Percentiles rank a stretch among this genome's conserved stretches.
These are phyloP conservation scores for Drosophila suboccidentalis DNA, from an alignment of 2,888 invertebrate genomes.

Conservation along the genomic window DNA sequence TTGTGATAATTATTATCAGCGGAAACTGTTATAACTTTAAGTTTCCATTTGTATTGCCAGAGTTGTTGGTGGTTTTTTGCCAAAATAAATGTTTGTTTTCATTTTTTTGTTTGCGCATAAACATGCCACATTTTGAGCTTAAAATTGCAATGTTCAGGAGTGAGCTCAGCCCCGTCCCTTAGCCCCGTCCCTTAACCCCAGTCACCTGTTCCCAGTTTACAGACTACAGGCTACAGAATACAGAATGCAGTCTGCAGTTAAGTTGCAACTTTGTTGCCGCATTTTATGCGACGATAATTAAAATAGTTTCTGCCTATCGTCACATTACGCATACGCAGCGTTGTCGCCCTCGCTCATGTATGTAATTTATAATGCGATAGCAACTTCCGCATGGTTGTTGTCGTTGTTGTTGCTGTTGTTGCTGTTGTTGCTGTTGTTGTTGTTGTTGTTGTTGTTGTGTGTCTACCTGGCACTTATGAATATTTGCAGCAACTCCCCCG, in stretches of 20 bases:
- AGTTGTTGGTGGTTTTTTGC: not conserved
- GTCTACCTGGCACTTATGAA: slow-evolving; percentile 72
- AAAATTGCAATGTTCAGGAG: slow-evolving; percentile 8
- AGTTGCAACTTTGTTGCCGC: slow-evolving; percentile 44
- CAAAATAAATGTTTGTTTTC: not conserved
- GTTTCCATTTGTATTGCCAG: not conserved
- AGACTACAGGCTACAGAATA: not conserved
- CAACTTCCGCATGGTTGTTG: slow-evolving; percentile 65
- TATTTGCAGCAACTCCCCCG: slow-evolving; percentile 44
- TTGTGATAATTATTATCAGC: not conserved
- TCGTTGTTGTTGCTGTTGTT: too few species aligned
- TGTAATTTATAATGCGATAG: slow-evolving; percentile 76
- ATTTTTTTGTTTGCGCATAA: slow-evolving; percentile 1
- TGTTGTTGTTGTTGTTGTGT: slow-evolving; percentile 27
- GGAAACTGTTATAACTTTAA: not conserved
- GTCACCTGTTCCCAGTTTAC: not conserved
- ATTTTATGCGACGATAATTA: slow-evolving; percentile 63
- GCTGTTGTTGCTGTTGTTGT: slow-evolving; percentile 15
- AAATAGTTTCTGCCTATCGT: slow-evolving; percentile 77
- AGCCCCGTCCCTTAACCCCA: not conserved
- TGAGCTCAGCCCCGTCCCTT: not conserved
- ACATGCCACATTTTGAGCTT: slow-evolving; percentile 10
- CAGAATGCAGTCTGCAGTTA: slow-evolving; percentile 3
- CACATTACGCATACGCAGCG: slow-evolving; percentile 72
- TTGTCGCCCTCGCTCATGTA: slow-evolving; percentile 27